These are phyloP conservation scores for Lemur catta DNA, from an alignment of 2,797 vertebrate genomes.

Conservation along the genomic window DNA sequence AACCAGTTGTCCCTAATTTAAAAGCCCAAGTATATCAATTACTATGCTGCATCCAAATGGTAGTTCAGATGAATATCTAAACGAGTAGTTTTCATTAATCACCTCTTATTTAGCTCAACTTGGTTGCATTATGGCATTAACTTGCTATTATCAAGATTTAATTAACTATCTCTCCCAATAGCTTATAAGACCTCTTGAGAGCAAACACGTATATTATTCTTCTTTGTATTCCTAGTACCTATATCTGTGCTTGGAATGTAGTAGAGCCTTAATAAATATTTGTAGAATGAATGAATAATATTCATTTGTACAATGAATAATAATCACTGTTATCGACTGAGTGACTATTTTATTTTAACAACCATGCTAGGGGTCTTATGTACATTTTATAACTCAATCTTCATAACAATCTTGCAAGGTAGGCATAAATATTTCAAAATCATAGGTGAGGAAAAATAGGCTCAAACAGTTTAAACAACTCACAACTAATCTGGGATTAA, in stretches of 20 bases:
- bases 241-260: conserved; percentile 42
- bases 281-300: conserved; percentile 56
- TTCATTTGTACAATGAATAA: conserved; percentile 50
- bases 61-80: background rate
- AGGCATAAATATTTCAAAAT: background rate
- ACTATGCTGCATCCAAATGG: background rate
- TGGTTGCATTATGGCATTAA: background rate
- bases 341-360: conserved; percentile 21
- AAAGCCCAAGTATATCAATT: background rate
- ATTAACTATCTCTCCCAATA: background rate
- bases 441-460: background rate
- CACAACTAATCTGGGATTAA: background rate
- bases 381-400: background rate
- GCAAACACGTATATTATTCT: background rate
- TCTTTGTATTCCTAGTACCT: background rate
- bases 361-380: background rate
- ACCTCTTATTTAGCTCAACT: background rate
- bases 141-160: background rate
- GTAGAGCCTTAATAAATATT: conserved; percentile 42
- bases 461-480: background rate
- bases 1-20: background rate
- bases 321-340: background rate
- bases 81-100: background rate
- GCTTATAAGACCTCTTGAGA: background rate
- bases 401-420: background rate